A percentile compares a stretch with the other conserved stretches of the same genome.
phyloP scores from a whole-genome alignment of 2,888 invertebrate species.

The Luffia ferchaultella region DNA sequence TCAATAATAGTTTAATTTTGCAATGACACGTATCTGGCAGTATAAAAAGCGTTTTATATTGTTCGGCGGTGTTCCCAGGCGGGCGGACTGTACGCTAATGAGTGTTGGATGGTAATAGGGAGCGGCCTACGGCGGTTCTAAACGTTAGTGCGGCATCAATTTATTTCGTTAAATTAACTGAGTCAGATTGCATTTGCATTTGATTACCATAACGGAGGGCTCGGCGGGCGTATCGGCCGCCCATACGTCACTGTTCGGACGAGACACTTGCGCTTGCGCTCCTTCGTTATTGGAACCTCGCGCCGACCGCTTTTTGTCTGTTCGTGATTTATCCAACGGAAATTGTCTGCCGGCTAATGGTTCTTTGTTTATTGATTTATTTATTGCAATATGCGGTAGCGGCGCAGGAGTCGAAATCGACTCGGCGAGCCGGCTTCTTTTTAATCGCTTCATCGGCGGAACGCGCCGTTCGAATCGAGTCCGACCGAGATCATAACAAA shows the following conservation, averaged over 20 bases:
- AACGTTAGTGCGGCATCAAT: constrained; percentile 38
- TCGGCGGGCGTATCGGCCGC: constrained; percentile 40
- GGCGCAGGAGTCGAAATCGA: constrained; percentile 36
- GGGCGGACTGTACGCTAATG: constrained; percentile 10
- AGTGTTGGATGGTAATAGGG: constrained; percentile 12
- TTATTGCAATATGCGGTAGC: constrained; percentile 58
- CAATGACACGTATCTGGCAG: not conserved
- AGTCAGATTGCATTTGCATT: constrained; percentile 57
- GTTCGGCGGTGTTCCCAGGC: constrained; percentile 1
- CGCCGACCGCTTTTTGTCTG: constrained; percentile 39
- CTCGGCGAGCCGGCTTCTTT: constrained; percentile 35
- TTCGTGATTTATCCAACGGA: constrained; percentile 61
- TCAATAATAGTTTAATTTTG: not conserved
- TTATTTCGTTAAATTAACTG: constrained; percentile 63
- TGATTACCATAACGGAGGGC: constrained; percentile 55
- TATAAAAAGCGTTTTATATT: not conserved
- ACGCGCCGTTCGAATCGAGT: constrained; percentile 10
- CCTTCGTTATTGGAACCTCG: constrained; percentile 35
- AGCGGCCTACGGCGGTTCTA: constrained; percentile 4
- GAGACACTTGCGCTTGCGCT: constrained; percentile 31
- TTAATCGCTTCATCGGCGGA: constrained; percentile 38
- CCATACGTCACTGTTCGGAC: constrained; percentile 53
- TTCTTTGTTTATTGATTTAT: constrained; percentile 65
- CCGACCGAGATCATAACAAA: not conserved
- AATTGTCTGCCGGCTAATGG: constrained; percentile 62